These are phyloP conservation scores for Teleogryllus oceanicus DNA, from an alignment of 2,888 invertebrate species.

Conservation along the genomic window DNA sequence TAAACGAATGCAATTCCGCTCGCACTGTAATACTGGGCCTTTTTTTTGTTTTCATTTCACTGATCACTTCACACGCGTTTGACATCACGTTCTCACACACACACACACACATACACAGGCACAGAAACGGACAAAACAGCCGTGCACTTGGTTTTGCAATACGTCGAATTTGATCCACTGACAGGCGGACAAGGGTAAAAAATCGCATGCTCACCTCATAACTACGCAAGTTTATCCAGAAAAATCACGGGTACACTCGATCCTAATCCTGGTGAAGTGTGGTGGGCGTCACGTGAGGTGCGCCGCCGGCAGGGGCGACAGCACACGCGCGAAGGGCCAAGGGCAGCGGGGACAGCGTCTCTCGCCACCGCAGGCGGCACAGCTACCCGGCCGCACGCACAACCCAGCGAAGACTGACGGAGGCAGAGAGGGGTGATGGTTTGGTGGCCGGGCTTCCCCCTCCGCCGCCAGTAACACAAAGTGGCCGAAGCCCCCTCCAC, in stretches of 20 bases:
- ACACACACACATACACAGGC: neutral
- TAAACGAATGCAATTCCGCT: no score
- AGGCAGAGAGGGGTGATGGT: neutral
- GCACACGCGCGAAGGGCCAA: neutral
- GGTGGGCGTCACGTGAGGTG: neutral
- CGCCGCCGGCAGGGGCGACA: neutral
- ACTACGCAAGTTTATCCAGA: neutral
- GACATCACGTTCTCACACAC: neutral
- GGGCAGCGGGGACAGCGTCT: neutral
- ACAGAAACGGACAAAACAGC: neutral
- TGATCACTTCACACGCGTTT: no score
- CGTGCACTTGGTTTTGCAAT: neutral
- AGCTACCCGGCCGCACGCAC: constrained; percentile 9
- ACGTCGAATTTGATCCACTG: no score
- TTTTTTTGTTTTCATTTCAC: no score
- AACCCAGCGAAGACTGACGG: constrained; percentile 9
- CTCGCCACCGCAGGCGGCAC: neutral
- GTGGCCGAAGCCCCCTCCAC: constrained; percentile 18
- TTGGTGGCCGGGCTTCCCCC: constrained; percentile 2
- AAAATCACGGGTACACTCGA: neutral
- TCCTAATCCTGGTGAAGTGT: neutral
- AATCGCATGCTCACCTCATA: neutral
- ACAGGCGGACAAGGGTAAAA: neutral
- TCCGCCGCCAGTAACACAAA: neutral
- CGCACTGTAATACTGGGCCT: no score